Evolutionary conservation across 2,888 invertebrate species (phyloP), one percentile per base, ranked within the genome.

Genomic region (Pecten maximus): DNA sequence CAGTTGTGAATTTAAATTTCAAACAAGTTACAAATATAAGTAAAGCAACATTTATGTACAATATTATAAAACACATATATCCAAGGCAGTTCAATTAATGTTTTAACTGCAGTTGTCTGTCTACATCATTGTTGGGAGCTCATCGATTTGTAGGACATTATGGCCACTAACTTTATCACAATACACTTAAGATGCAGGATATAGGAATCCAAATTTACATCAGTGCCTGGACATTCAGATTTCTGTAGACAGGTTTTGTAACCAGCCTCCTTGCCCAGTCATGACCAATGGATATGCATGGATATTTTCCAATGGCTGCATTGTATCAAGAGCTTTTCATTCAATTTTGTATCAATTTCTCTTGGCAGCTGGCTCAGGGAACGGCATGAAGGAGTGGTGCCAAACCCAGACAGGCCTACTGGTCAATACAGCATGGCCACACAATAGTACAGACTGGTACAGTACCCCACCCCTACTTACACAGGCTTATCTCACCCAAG

Each of bases 291-390:
- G 74, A 74, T 74, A 74, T 74, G 74, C 74, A 74, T 74, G 74
- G 74, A 28, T 16, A 74, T 74, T 74, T 74, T 74, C 74, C 74
- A 35, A 74, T 74, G 35, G 10, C 74, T 74, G 74, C 74, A 35
- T 15, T 74, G 74, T 74, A 74, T 74, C 28, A 74, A 35, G 74
- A 74, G 74, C 35, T 28, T 35, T 74, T 74, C 74, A 74, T 74
- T 74, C 74, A 74, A 74, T 74, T 74, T 74, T 35, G 74, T 74
- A 74, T 74, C 74, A 74, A 74, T 74, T 74, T 74, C 28, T 8
- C 35, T 74, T 74, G 74, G 74, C 74, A 74, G 74, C 74, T 74
- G 74, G 74, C 74, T 35, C 74, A 23, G 74, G 23, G 2, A 74
- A 28, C 74, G 74, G 35, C 74, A 74, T 28, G 74, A 74, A 74